Conservation (phyloP, 2,888 invertebrate species). For the Leptogaster cylindrica region DNA sequence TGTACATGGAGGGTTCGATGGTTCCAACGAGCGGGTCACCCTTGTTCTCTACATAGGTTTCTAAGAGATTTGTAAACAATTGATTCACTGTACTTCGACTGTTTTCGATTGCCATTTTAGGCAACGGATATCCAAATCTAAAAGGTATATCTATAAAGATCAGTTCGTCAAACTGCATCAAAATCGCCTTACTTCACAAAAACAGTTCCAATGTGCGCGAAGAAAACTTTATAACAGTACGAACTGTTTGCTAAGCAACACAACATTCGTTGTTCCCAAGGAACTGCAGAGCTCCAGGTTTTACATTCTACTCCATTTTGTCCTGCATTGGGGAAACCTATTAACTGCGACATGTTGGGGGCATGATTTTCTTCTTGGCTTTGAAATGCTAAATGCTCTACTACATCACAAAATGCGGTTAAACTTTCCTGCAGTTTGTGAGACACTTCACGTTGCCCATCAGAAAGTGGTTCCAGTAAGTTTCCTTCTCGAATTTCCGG, state of each 20-base stretch:
- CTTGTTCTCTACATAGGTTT: constrained; percentile 86
- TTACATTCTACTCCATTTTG: constrained; percentile 49
- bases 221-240: constrained; percentile 77
- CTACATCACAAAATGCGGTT: constrained; percentile 69
- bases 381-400: constrained; percentile 75
- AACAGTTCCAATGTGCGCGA: constrained; percentile 73
- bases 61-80: constrained; percentile 66
- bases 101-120: constrained; percentile 72
- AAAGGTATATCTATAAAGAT: constrained; percentile 28
- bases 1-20: constrained; percentile 95
- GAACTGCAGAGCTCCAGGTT: constrained; percentile 49
- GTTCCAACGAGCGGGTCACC: constrained; percentile 94
- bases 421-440: constrained; percentile 68
- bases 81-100: constrained; percentile 69
- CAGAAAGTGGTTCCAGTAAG: constrained; percentile 62
- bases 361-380: constrained; percentile 68
- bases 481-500: constrained; percentile 68
- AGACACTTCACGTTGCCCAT: constrained; percentile 60
- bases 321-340: constrained; percentile 67
- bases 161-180: neutral
- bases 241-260: constrained; percentile 89
- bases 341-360: constrained; percentile 68
- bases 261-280: constrained; percentile 80
- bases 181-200: constrained; percentile 62
- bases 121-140: constrained; percentile 76